Evolutionary conservation across 2,113 vertebrate genomes (phyloP), one percentile per base, ranked within the genome.

Genomic region (Catagonus wagneri): DNA sequence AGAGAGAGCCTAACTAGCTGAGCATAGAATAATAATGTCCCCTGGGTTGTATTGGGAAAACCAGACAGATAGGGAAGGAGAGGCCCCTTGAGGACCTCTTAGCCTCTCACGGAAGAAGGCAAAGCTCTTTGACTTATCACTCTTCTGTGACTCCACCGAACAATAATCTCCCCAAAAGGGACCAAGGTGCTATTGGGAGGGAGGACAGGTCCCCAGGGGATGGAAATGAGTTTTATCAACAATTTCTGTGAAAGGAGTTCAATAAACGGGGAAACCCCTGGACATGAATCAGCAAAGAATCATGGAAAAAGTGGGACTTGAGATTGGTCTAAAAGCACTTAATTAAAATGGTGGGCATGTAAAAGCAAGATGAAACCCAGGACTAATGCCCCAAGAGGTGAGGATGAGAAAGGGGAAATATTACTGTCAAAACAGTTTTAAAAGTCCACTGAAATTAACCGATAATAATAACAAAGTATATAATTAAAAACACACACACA

Each of bases 231-330:
- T 7, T 32, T 34, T 58, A 19, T 32, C 44, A 92, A 44, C 2
- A 72, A 78, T 92, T 83, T 36, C 25, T 81, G 6, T 44, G 88
- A 88, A 93, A 76, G 32, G 54, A 84, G 54, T 75, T 97, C 60
- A 54, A 1, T n/a, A 44, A 22, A 60, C 13, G 11, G 17, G 12
- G 44, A 79, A 72, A 95, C 81, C n/a, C 56, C 7, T 14, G 13
- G 39, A 17, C 25, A 29, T 23, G 44, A 68, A 76, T 69, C 78
- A 56, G 7, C 10, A 29, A 72, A 74, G 44, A 80, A 69, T 80
- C 36, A 27, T 25, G n/a, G 32, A n/a, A 34, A 39, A 84, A 7
- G 39, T 22, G 3, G 27, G 34, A 78, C n/a, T 86, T 34, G 8
- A 74, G 52, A 34, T 54, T 20, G 13, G 6, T 74, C 25, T 63